phyloP scores from a whole-genome alignment of 2,113 vertebrate species.

The Oryzias javanicus region DNA sequence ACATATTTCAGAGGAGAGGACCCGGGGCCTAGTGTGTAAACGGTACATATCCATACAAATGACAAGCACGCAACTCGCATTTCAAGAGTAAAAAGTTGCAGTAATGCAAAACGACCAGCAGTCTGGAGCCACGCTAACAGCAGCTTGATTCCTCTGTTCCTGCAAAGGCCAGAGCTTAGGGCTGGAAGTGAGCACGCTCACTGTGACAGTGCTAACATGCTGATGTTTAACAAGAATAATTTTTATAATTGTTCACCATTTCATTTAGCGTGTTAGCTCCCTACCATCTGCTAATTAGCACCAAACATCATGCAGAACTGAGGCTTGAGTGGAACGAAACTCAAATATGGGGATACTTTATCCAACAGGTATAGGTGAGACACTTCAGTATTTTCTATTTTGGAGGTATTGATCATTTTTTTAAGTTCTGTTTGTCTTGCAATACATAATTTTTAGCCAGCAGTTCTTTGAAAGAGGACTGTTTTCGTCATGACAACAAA shows the following conservation, averaged over 20 bases:
- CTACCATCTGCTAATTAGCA: background rate
- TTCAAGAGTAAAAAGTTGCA: background rate
- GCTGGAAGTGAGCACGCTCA: constrained; percentile 2
- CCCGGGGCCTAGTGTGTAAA: background rate
- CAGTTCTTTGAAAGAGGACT: too few relatives aligned
- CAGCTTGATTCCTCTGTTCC: background rate
- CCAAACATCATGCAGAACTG: background rate
- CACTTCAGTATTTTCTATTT: too few relatives aligned
- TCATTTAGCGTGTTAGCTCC: background rate
- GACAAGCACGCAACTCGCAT: background rate
- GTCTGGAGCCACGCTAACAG: background rate
- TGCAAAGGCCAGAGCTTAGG: background rate
- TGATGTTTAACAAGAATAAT: background rate
- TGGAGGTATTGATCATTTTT: too few relatives aligned
- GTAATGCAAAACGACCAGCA: background rate
- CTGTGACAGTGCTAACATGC: background rate
- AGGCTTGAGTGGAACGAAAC: background rate
- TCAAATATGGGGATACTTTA: too few relatives aligned
- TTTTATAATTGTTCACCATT: background rate
- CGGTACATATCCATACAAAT: too few relatives aligned
- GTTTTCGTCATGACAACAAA: too few relatives aligned
- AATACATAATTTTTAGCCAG: too few relatives aligned
- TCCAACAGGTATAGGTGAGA: too few relatives aligned
- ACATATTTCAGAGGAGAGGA: constrained; percentile 35
- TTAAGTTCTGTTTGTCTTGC: too few relatives aligned